phyloP scores from a whole-genome alignment of 53 echinoderm and acorn worm species.

The Astropecten irregularis region DNA sequence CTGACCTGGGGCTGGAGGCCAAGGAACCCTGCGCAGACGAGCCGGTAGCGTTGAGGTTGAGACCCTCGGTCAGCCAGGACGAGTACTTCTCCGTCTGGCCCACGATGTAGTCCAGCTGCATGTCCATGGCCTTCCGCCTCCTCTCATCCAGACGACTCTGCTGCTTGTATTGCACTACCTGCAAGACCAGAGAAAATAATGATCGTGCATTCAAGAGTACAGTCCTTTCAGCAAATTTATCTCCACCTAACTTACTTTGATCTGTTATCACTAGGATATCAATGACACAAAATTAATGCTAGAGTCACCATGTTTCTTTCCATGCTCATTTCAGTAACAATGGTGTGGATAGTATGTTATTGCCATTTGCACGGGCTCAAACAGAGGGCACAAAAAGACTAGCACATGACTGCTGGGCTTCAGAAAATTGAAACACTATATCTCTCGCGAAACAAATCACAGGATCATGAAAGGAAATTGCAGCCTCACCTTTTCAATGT shows the following conservation, averaged over 20 bases:
- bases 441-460: no score
- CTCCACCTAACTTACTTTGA: neutral
- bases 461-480: no score
- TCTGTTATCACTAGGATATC: no score
- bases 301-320: no score
- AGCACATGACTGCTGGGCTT: no score
- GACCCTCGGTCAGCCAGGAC: constrained; percentile 91
- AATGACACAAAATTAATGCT: no score
- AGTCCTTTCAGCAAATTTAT: neutral
- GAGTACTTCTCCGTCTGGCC: constrained; percentile 99
- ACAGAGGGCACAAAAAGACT: no score
- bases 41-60: constrained; percentile 71
- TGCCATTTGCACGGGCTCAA: no score
- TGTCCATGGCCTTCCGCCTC: constrained; percentile 85
- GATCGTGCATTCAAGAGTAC: no score
- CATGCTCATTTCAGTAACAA: no score
- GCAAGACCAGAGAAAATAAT: neutral
- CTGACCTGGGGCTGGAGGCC: constrained; percentile 75
- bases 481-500: constrained; percentile 91
- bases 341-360: no score
- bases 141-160: constrained; percentile 91
- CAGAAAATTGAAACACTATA: no score
- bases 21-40: constrained; percentile 79
- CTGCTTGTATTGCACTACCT: constrained; percentile 99
- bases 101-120: constrained; percentile 95